These are phyloP conservation scores for Drosophila parabipectinata DNA, from an alignment of 1,140 invertebrate species.

Conservation along the genomic window DNA sequence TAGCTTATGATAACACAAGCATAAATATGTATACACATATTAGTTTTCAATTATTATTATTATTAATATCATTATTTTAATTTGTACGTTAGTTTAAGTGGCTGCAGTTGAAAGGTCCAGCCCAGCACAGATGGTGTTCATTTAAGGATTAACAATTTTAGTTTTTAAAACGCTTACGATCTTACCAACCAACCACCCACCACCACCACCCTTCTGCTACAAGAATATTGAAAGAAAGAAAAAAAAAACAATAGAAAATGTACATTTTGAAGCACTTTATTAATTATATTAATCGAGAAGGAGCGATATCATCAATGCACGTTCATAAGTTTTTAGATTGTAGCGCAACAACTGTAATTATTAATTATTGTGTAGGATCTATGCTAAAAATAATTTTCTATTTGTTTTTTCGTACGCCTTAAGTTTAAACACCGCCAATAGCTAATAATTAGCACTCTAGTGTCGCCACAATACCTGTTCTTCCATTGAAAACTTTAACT, in stretches of 20 bases:
- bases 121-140: slow-evolving; percentile 64
- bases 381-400: slow-evolving; percentile 59
- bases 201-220: not conserved
- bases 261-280: slow-evolving; percentile 66
- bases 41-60: slow-evolving; percentile 51
- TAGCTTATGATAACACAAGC: slow-evolving; percentile 34
- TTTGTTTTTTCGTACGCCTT: slow-evolving; percentile 69
- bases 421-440: slow-evolving; percentile 81
- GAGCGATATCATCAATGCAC: slow-evolving; percentile 32
- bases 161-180: slow-evolving; percentile 36
- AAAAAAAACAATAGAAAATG: slow-evolving; percentile 49
- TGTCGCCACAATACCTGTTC: slow-evolving; percentile 81
- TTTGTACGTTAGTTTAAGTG: slow-evolving; percentile 43
- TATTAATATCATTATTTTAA: slow-evolving; percentile 43
- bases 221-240: not conserved
- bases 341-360: slow-evolving; percentile 55
- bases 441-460: slow-evolving; percentile 81
- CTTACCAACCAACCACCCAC: slow-evolving; percentile 11
- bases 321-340: slow-evolving; percentile 48
- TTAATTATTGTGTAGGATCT: slow-evolving; percentile 63
- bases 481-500: slow-evolving; percentile 75
- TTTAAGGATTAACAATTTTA: slow-evolving; percentile 59
- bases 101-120: slow-evolving; percentile 18
- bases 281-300: slow-evolving; percentile 34
- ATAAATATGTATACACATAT: slow-evolving; percentile 46